Base-by-base conservation (phyloP, 2,888 invertebrate species). In the Aphrophora alni region DNA sequence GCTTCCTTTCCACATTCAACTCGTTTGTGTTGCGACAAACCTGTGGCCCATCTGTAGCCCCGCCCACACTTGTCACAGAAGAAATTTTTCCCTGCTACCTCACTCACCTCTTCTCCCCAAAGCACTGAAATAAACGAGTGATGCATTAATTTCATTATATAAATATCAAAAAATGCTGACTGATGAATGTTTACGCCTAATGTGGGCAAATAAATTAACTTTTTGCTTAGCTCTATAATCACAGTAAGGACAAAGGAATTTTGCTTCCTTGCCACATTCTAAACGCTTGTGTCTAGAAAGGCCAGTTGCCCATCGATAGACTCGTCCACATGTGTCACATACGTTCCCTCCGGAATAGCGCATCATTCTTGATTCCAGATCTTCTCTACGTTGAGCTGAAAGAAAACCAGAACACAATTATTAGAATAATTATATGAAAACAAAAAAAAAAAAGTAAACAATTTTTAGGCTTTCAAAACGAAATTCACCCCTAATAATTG, bases 201-300 rank as follows among this genome's bases (percentile, higher is more conserved):
- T 80, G 33, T 76, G 80, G 26, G 75, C 76, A 10, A 71, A 76
- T 2, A 80, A 72, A 38, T 80, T 80, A 33, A 80, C 80, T 72
- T 80, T 80, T 26, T 94, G 94, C 87, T 95, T 94, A 87, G 94
- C 94, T 86, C 94, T 92, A 88, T 94, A 94, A 14, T 93, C 93
- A 89, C 95, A 95, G 89, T 93, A 93, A 27, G 93, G 93, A 88
- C 95, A 95, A 87, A 93, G 93, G 88, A 94, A 95, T 88, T 94
- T 94, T 26, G 95, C 95, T 88, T 95, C 95, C 88, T 95, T 95
- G 87, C 94, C 94, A 88, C 94, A 85, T 59, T 84, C 83, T 73
- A 73, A 79, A n/a, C 90, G 89, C 84, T 91, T 85, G 51, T 83
- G 82, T 0, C 83, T 78, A 51, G 82, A 82, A 27, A 86, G 78